Conservation (phyloP, 2,888 invertebrate genomes). For the Dendrolimus pini region DNA sequence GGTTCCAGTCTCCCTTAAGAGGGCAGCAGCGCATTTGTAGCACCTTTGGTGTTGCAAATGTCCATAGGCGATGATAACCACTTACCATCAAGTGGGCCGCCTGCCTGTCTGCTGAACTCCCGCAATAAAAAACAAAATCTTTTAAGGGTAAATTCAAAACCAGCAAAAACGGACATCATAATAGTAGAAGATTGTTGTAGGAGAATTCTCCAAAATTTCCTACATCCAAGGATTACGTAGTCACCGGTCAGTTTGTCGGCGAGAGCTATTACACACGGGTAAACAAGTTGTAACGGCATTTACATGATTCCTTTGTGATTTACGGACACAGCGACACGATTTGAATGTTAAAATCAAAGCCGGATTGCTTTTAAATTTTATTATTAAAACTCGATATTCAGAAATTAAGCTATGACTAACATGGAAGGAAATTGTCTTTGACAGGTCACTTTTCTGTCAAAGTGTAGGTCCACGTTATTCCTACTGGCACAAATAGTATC, state of each 20-base stretch:
- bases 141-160: no score
- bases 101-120: no score
- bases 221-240: neutral
- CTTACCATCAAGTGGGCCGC: no score
- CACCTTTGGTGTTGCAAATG: no score
- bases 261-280: slow-evolving; percentile 33
- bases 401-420: neutral
- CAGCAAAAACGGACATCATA: no score
- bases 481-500: no score
- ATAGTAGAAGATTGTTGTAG: no score
- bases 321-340: slow-evolving; percentile 27
- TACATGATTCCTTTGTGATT: slow-evolving; percentile 57
- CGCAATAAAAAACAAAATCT: no score
- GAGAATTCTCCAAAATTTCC: neutral
- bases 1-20: no score
- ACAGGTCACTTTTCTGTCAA: neutral
- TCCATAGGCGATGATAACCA: no score
- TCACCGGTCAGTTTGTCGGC: slow-evolving; percentile 15
- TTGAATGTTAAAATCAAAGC: slow-evolving; percentile 25
- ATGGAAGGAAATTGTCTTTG: neutral
- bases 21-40: no score
- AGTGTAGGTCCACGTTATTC: neutral
- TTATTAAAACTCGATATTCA: slow-evolving; percentile 11
- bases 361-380: slow-evolving; percentile 39
- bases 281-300: slow-evolving; percentile 49